Evolutionary conservation across 2,888 invertebrate species (phyloP), one percentile per base, ranked within the genome.

Genomic region (Drosophila gaucha): DNA sequence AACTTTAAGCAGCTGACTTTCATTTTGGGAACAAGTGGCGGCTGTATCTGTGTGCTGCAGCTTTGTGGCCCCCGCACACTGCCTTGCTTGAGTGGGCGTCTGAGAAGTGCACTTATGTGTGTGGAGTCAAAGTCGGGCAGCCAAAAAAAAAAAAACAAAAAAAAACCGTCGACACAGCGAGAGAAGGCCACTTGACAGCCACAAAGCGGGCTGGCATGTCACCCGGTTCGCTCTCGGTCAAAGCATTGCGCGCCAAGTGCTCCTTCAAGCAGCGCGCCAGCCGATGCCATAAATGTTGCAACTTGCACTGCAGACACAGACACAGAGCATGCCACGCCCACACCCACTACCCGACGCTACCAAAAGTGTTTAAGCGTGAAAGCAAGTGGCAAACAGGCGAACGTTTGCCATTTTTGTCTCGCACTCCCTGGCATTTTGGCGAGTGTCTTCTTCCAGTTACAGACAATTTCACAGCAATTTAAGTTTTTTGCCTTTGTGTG

Each of bases 161-260:
- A 30, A 18, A 18, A 12, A 26, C 14, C 10, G 14, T 8, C 6
- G 24, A 24, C 22, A 16, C 1, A 55, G 4, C 22, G 28, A 44
- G 10, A 59, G 67, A 51, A 59, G 65, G 67, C 76, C 78, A 86
- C 87, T 86, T 87, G 82, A 78, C 82, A 78, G 82, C 87, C 82
- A 82, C 82, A 82, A 82, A 82, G 85, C 85, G 87, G 59, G 41
- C 75, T 68, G 87, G 85, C 80, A 86, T 86, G 80, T 87, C 82
- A 84, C 87, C 77, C 85, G 85, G 58, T 64, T 78, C 85, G 60
- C 65, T 78, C 85, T 87, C 86, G 85, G 87, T 87, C 82, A 83
- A 83, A 82, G 82, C 85, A 60, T 73, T 78, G 82, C 75, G 35
- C 57, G 63, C 47, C 80, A 84, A 80, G 87, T 85, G 87, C 73